A percentile compares a stretch with the other conserved stretches of the same genome.
These are phyloP conservation scores for Mola mola DNA, from an alignment of 2,113 vertebrate genomes.

Conservation along the genomic window DNA sequence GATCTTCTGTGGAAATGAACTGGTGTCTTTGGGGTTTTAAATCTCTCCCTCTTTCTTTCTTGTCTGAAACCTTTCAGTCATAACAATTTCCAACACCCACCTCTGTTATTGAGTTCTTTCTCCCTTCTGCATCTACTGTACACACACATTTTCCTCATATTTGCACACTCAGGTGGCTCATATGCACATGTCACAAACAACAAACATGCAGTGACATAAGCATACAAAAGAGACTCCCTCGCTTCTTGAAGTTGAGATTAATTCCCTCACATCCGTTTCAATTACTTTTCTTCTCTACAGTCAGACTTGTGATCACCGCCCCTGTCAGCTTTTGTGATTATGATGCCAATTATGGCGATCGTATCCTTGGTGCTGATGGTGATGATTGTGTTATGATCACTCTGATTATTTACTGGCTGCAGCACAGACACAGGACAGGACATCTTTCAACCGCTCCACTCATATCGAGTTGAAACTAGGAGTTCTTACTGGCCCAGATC, in stretches of 20 bases:
- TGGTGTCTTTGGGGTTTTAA: background rate
- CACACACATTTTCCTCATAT: slow-evolving; percentile 15
- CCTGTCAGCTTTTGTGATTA: slow-evolving; percentile 60
- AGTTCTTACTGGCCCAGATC: too few relatives aligned
- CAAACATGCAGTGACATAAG: slow-evolving; percentile 6
- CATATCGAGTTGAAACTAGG: too few relatives aligned
- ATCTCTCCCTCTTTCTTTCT: slow-evolving; percentile 1
- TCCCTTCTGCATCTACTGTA: slow-evolving; percentile 19
- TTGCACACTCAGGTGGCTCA: slow-evolving; percentile 7
- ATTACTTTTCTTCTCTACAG: slow-evolving; percentile 41
- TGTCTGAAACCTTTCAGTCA: slow-evolving; percentile 10
- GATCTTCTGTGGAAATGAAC: background rate
- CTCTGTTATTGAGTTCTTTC: slow-evolving; percentile 3
- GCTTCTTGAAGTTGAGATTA: slow-evolving; percentile 44
- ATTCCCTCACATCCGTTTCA: slow-evolving; percentile 40
- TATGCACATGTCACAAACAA: slow-evolving; percentile 16
- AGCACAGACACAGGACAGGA: slow-evolving; percentile 1
- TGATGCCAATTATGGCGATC: slow-evolving; percentile 57
- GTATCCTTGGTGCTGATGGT: slow-evolving; percentile 56
- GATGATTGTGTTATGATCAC: slow-evolving; percentile 65
- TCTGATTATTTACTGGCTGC: slow-evolving; percentile 49
- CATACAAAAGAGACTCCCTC: background rate
- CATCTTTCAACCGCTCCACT: slow-evolving; percentile 24
- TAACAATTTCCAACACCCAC: slow-evolving; percentile 1
- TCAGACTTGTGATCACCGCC: slow-evolving; percentile 52